Base-by-base conservation (phyloP, 2,888 invertebrate genomes). In the Cistogaster globosa region DNA sequence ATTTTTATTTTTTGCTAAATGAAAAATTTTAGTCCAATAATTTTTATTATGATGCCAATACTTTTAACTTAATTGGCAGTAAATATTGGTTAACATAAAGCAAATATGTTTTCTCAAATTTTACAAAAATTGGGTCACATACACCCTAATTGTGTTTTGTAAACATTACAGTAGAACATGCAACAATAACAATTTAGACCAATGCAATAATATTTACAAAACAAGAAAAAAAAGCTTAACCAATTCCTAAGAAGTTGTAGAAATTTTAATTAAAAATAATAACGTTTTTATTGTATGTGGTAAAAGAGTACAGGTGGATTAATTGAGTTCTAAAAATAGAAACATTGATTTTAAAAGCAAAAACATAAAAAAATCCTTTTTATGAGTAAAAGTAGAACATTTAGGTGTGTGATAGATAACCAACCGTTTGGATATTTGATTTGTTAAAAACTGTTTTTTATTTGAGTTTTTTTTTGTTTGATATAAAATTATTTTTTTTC, bases 161-260 rank as follows among this genome's bases (percentile, higher is more conserved):
- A 69, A 68, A 74, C 76, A 82, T 76, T 82, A 9, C 12, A 1
- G 11, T 18, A 68, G n/a, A 69, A 83, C 83, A 83, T 83, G 83
- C 83, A 83, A 83, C 78, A 55, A 55, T 74, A 53, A 36, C 38
- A 68, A 68, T 68, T 22, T 58, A 77, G 22, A 18, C 4, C 26
- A 77, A 60, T 51, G 58, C 58, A 42, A 42, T 12, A 42, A 42
- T 12, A 42, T 12, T 55, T 57, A 11, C 22, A 55, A 22, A 14
- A 26, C 22, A 14, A 71, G 26, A 71, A 71, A 38, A 71, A 71
- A 71, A 42, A 69, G 6, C 32, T 32, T 5, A 32, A 32, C 26
- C 26, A 32, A 7, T 5, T 5, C 7, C 8, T 32, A 71, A n/a
- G 32, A 18, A 20, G 53, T 36, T 36, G 14, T 22, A 38, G 42